These are phyloP conservation scores for Donacobius atricapilla DNA, from an alignment of 2,113 vertebrate genomes.

Conservation along the genomic window DNA sequence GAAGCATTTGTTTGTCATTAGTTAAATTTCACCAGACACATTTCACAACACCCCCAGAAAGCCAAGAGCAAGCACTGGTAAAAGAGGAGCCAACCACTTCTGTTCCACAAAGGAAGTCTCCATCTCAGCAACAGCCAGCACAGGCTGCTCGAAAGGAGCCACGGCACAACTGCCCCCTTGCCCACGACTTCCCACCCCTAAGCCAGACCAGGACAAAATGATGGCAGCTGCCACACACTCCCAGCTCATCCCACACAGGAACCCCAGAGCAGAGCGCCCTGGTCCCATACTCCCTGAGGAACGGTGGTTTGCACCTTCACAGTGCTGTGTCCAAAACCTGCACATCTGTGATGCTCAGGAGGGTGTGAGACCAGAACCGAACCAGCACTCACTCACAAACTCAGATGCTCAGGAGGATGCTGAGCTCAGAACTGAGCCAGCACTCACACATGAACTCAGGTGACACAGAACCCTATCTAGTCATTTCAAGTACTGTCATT, in stretches of 20 bases:
- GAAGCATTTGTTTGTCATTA: too few relatives aligned
- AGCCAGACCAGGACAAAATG: neutral
- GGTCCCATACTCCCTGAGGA: neutral
- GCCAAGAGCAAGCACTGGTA: neutral
- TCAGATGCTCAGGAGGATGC: neutral
- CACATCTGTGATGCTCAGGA: neutral
- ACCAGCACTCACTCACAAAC: neutral
- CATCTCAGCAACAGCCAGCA: neutral
- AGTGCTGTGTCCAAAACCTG: fast-evolving
- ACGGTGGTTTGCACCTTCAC: neutral
- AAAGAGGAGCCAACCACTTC: neutral
- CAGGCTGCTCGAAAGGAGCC: neutral
- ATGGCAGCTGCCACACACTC: fast-evolving
- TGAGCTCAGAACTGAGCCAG: neutral
- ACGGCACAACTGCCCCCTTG: neutral
- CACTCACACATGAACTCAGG: neutral
- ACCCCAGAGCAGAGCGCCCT: fast-evolving
- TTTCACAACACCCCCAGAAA: neutral
- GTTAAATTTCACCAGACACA: neutral
- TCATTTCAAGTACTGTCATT: neutral
- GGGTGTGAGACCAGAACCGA: neutral
- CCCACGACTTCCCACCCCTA: fast-evolving
- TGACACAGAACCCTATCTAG: neutral
- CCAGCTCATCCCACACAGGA: neutral
- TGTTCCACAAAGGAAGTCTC: neutral